phyloP scores from a whole-genome alignment of 1,140 invertebrate genomes.

The Sweltsa coloradensis region DNA sequence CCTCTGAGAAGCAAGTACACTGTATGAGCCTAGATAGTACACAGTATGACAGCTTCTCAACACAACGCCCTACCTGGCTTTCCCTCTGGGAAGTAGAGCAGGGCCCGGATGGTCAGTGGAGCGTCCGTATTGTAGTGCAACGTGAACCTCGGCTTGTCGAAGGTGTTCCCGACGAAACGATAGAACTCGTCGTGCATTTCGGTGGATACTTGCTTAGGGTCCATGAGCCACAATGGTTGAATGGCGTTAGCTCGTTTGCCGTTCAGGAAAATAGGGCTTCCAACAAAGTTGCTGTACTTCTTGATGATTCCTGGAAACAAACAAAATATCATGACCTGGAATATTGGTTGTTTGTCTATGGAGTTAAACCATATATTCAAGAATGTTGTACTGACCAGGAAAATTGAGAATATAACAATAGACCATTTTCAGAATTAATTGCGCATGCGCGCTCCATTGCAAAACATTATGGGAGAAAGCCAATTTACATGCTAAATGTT shows the following conservation, averaged over 20 bases:
- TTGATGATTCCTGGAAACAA: slow-evolving; percentile 64
- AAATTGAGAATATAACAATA: no score
- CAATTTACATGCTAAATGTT: no score
- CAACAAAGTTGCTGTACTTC: slow-evolving; percentile 96
- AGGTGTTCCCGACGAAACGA: slow-evolving; percentile 71
- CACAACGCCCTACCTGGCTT: slow-evolving; percentile 60
- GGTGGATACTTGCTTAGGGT: slow-evolving; percentile 72
- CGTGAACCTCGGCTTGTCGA: slow-evolving; percentile 71
- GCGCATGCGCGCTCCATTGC: no score
- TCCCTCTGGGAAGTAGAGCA: slow-evolving; percentile 87
- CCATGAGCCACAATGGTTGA: slow-evolving; percentile 85
- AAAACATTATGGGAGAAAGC: no score
- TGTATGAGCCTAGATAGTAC: no score
- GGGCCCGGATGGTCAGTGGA: slow-evolving; percentile 77
- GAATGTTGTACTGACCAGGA: no score
- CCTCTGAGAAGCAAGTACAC: no score
- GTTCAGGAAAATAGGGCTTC: slow-evolving; percentile 85
- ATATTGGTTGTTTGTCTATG: no score
- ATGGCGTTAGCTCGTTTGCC: slow-evolving; percentile 74
- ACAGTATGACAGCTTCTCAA: no score
- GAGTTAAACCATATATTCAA: no score
- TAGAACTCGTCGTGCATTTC: slow-evolving; percentile 89
- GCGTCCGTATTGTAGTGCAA: slow-evolving; percentile 81
- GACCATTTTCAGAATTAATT: no score
- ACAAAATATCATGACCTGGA: slow-evolving; percentile 14